These are phyloP conservation scores for Parazoanthus darwini DNA, from an alignment of 92 coral and sea anemone species.

Conservation along the genomic window DNA sequence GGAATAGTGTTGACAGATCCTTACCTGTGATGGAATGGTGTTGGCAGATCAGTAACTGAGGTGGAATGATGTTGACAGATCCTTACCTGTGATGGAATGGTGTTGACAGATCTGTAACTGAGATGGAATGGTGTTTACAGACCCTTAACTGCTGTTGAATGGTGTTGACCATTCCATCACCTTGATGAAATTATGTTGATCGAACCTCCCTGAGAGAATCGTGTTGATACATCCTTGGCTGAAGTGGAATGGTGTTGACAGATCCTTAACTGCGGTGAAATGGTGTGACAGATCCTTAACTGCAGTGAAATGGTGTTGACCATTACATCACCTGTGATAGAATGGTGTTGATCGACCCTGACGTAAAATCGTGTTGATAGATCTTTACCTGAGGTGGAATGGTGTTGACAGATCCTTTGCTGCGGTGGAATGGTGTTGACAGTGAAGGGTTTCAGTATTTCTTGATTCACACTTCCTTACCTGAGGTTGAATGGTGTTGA, in stretches of 20 bases:
- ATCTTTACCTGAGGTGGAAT: too few relatives aligned
- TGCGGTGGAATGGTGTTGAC: not conserved
- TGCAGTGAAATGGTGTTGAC: not conserved
- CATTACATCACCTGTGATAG: not conserved
- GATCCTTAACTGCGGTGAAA: conserved; percentile 1
- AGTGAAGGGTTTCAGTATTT: conserved; percentile 54
- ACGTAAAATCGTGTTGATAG: not conserved
- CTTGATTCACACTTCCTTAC: conserved; percentile 55
- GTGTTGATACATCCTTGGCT: conserved; percentile 1
- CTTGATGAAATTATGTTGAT: too few relatives aligned
- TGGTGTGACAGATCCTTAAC: not conserved
- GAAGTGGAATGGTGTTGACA: not conserved
- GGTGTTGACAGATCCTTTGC: not conserved
- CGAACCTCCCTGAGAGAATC: not conserved
- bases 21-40: not conserved
- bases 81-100: too few relatives aligned
- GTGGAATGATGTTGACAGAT: conserved; percentile 9
- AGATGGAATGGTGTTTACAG: conserved; percentile 1
- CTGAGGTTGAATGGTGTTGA: conserved; percentile 9
- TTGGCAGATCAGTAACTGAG: not conserved
- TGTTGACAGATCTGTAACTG: not conserved
- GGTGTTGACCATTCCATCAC: not conserved
- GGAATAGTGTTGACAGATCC: conserved; percentile 8
- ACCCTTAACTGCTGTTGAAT: not conserved
- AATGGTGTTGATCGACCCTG: not conserved